A percentile compares a stretch with the other conserved stretches of the same genome.
phyloP scores from a whole-genome alignment of 2,113 vertebrate species.

The Piaya cayana region DNA sequence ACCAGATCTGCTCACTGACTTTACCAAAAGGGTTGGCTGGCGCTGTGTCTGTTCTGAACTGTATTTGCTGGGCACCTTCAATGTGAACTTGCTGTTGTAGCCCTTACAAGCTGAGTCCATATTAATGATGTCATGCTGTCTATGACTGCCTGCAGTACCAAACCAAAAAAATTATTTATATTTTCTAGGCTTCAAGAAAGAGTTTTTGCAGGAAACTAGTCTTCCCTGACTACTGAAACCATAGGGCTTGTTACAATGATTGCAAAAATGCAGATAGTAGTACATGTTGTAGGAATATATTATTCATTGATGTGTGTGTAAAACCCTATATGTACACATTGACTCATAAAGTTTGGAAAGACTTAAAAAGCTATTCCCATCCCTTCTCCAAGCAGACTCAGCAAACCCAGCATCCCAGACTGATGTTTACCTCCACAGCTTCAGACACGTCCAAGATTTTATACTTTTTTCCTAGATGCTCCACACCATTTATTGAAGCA shows the following conservation, averaged over 20 bases:
- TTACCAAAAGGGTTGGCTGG: neutral
- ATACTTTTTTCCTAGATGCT: neutral
- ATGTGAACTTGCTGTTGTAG: neutral
- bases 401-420: neutral
- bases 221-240: neutral
- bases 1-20: too few species aligned
- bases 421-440: neutral
- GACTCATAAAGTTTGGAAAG: neutral
- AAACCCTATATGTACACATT: neutral
- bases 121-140: neutral
- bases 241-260: neutral
- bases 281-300: neutral
- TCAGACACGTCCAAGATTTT: neutral
- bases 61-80: accelerated
- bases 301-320: neutral
- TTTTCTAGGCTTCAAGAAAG: neutral
- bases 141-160: neutral
- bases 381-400: neutral
- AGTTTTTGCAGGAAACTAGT: neutral
- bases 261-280: neutral
- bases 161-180: neutral
- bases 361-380: neutral
- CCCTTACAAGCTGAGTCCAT: accelerated
- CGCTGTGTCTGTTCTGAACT: accelerated
- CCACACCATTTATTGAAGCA: accelerated